Percentiles rank a stretch among this genome's conserved stretches.
Conservation (phyloP, 2,888 invertebrate genomes). For the Lutraria lutraria region DNA sequence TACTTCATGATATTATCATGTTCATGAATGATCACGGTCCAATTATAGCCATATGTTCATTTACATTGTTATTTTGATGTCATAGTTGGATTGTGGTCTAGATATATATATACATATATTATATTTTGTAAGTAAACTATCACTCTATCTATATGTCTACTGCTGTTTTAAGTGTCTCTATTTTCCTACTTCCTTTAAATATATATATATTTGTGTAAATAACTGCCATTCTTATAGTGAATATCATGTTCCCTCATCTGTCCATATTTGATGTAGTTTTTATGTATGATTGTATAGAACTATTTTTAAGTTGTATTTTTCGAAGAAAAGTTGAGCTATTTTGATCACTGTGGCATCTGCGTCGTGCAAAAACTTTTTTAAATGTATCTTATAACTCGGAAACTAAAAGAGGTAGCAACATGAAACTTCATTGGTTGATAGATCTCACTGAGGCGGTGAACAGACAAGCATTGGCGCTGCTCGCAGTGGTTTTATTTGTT, state of each 20-base stretch:
- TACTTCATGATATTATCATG: not conserved
- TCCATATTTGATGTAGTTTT: not conserved
- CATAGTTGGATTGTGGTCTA: not conserved
- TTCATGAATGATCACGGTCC: not conserved
- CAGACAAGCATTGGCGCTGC: not conserved
- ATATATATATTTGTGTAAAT: slow-evolving; percentile 11
- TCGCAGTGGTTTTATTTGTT: not conserved
- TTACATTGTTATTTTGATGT: slow-evolving; percentile 4
- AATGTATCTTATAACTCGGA: too few relatives aligned
- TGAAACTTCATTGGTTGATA: too few relatives aligned
- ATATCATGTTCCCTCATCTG: not conserved
- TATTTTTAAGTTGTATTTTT: not conserved
- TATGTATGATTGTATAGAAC: not conserved
- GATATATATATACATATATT: slow-evolving; percentile 6
- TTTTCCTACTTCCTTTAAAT: slow-evolving; percentile 7
- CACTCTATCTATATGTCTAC: not conserved
- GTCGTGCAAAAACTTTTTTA: too few relatives aligned
- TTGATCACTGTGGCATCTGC: too few relatives aligned
- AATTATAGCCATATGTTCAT: not conserved
- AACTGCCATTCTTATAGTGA: not conserved
- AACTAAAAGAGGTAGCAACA: too few relatives aligned
- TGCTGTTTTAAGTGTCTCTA: slow-evolving; percentile 3
- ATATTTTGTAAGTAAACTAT: not conserved
- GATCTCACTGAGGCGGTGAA: too few relatives aligned
- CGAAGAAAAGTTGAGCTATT: not conserved